Evolutionary conservation across 2,797 vertebrate species (phyloP), one percentile per base, ranked within the genome.

Genomic region (Squalus acanthias): DNA sequence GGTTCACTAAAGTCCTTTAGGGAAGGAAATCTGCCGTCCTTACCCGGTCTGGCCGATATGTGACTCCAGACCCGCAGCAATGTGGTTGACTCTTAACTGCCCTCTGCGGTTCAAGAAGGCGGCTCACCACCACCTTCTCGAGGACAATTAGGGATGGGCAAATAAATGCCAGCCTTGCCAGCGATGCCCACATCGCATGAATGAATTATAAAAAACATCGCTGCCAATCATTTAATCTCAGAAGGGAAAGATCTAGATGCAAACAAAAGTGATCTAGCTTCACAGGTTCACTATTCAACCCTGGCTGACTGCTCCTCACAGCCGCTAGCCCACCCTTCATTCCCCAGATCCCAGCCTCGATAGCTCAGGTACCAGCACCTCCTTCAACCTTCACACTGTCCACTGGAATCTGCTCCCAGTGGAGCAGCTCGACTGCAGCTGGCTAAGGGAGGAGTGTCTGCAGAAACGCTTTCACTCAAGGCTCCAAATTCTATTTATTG

Each of bases 401-500:
- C 6, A 50, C 46, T 50, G 20, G 17, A 22, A 50, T 85, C 82
- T 24, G 13, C n/a, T 24, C n/a, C 39, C 8, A 24, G 91, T 22
- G 5, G 91, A 39, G n/a, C 20, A 1, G 13, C 8, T 67, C 29
- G 29, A 17, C 1, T 8, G 0, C 5, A 92, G 57, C 33, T 92
- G 89, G 33, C 13, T 13, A 0, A 9, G n/a, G 65, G 33, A 46
- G 7, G 8, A 63, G 20, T 46, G 10, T 46, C n/a, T 97, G 97
- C 98, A 98, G 98, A 98, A 98, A 98, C 98, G 98, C 98, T 98
- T 98, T 98, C 98, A 98, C 97, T 98, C 98, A 97, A 97, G 97
- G 97, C 98, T 98, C 98, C 98, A 98, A 98, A 98, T 98, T 98
- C 98, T 97, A 98, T 97, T 98, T 98, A 98, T 98, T 98, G 98